Evolutionary conservation across 2,113 vertebrate species (phyloP).

Genomic region (Sapayoa aenigma): DNA sequence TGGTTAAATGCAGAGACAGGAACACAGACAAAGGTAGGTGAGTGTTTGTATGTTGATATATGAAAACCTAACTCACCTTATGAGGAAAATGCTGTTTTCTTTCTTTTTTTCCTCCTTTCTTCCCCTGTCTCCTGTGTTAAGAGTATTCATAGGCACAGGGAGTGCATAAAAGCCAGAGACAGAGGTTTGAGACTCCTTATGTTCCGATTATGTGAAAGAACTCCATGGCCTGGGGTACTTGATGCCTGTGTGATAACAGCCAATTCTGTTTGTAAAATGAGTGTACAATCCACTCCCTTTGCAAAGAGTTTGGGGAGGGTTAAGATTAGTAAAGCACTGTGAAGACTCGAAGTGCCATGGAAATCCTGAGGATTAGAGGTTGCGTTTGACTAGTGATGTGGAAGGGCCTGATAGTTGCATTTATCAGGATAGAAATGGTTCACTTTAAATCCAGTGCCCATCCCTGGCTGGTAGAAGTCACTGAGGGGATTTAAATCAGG

Average conservation of each 20-base stretch:
- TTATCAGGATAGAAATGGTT: not conserved
- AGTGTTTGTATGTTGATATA: not conserved
- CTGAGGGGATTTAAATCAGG: not conserved
- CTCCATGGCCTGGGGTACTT: not conserved
- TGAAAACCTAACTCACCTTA: not conserved
- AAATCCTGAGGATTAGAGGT: slow-evolving; percentile 18
- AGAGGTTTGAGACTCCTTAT: not conserved
- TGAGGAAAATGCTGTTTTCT: not conserved
- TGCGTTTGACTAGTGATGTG: not conserved
- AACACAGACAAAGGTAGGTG: slow-evolving; percentile 3
- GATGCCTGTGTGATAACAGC: not conserved
- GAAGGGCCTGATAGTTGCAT: not conserved
- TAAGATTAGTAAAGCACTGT: not conserved
- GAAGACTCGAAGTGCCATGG: not conserved
- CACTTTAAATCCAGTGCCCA: not conserved
- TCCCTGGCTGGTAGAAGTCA: not conserved
- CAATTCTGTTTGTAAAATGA: not conserved
- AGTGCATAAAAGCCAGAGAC: not conserved
- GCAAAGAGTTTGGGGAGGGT: not conserved
- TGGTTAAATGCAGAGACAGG: slow-evolving; percentile 27
- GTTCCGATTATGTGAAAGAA: not conserved
- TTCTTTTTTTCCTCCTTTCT: not conserved
- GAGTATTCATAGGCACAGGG: not conserved
- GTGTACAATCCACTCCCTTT: not conserved
- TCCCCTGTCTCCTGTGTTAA: not conserved